Evolutionary conservation across 64 coral and sea anemone genomes (phyloP).

Genomic region (Pocillopora verrucosa): DNA sequence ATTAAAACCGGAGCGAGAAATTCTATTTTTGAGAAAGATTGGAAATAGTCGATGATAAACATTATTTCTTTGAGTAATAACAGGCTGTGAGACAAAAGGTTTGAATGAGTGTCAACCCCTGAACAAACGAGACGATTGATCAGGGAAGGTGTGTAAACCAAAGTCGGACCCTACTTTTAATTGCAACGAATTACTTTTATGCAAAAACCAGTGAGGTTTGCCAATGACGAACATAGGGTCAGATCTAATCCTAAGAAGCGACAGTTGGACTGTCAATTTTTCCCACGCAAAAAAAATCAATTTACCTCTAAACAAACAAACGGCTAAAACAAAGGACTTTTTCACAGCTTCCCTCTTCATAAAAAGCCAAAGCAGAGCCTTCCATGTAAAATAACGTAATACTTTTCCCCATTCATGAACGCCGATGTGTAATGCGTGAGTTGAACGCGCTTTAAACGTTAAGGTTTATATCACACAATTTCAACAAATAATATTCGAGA

Average conservation of each 20-base stretch:
- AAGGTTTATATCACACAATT: conserved; percentile 11
- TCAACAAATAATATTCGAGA: conserved; percentile 66
- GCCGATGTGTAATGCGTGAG: neutral
- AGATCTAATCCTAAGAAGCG: conserved; percentile 49
- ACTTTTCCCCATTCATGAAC: neutral
- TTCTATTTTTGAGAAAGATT: conserved; percentile 31
- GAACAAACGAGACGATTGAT: conserved; percentile 93
- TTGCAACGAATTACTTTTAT: conserved; percentile 91
- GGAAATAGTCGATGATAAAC: conserved; percentile 15
- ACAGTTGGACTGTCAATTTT: conserved; percentile 63
- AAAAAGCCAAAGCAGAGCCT: conserved; percentile 18
- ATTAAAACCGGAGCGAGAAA: neutral
- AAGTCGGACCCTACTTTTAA: conserved; percentile 40
- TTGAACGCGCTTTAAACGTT: neutral
- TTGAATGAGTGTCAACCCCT: conserved; percentile 77
- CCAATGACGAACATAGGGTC: conserved; percentile 64
- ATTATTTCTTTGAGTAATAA: conserved; percentile 56
- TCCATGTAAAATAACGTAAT: conserved; percentile 19
- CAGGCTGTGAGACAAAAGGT: conserved; percentile 61
- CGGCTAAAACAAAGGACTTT: conserved; percentile 62
- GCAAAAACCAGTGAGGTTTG: conserved; percentile 73
- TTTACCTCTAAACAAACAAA: conserved; percentile 79
- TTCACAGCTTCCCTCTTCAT: conserved; percentile 41
- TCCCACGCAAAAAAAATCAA: conserved; percentile 69
- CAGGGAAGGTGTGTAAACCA: conserved; percentile 93